Percentiles rank a stretch among this genome's conserved stretches.
These are phyloP conservation scores for Porites divaricata DNA, from an alignment of 92 coral and sea anemone genomes.

Conservation along the genomic window DNA sequence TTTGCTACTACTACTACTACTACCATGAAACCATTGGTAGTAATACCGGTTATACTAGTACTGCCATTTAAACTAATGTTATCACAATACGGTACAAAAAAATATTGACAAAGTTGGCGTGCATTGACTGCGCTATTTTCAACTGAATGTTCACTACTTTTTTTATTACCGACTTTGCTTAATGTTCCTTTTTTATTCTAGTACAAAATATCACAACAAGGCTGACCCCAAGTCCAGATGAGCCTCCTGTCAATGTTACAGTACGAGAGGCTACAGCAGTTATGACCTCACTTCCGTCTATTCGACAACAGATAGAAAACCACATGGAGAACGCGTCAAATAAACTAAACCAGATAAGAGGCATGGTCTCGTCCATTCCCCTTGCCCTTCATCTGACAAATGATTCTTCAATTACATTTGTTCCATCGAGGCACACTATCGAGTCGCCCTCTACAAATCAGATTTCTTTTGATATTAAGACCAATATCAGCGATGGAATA, in stretches of 20 bases:
- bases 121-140: too few relatives aligned
- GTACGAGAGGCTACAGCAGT: conserved; percentile 18
- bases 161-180: too few relatives aligned
- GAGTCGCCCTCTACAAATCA: conserved; percentile 43
- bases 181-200: background rate
- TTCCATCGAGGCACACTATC: conserved; percentile 45
- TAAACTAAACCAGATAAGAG: conserved; percentile 11
- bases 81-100: too few relatives aligned
- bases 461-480: conserved; percentile 63
- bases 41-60: too few relatives aligned
- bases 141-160: too few relatives aligned
- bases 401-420: conserved; percentile 32
- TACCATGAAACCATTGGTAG: too few relatives aligned
- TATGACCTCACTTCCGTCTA: conserved; percentile 14
- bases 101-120: too few relatives aligned
- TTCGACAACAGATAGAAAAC: conserved; percentile 10
- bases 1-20: too few relatives aligned
- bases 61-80: too few relatives aligned
- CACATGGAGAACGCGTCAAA: conserved; percentile 3
- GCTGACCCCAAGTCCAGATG: conserved; percentile 17
- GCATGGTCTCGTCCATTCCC: conserved; percentile 20
- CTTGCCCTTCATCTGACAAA: conserved; percentile 28
- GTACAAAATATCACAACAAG: conserved; percentile 33
- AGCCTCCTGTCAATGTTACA: conserved; percentile 35
- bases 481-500: conserved; percentile 68